These are phyloP conservation scores for Galago senegalensis DNA, from an alignment of 2,797 vertebrate genomes.

Conservation along the genomic window DNA sequence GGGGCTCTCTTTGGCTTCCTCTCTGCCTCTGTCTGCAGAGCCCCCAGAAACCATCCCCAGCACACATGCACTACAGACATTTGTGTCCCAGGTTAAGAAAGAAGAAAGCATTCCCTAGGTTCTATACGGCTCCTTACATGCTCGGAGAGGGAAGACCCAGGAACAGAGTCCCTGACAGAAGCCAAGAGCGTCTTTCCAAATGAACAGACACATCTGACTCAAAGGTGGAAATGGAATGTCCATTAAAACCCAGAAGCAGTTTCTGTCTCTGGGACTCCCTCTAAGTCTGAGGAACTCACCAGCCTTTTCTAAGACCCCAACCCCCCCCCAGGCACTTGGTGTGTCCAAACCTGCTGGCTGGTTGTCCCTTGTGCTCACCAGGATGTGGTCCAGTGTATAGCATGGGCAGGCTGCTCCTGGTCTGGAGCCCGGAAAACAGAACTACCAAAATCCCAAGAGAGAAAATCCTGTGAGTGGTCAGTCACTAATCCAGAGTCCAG, in stretches of 20 bases:
- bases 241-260: background rate
- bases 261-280: background rate
- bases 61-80: rapidly evolving
- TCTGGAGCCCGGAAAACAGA: background rate
- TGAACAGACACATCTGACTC: background rate
- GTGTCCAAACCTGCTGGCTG: background rate
- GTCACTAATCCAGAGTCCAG: background rate
- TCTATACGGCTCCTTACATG: background rate
- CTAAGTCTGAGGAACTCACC: background rate
- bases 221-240: background rate
- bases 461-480: background rate
- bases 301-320: background rate
- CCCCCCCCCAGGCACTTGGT: background rate
- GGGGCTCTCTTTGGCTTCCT: background rate
- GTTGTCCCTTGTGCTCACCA: background rate
- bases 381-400: rapidly evolving
- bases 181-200: background rate
- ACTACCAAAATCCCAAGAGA: background rate
- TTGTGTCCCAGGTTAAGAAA: background rate
- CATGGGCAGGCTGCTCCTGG: background rate
- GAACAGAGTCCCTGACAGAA: background rate
- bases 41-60: background rate
- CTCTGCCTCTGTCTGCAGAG: background rate
- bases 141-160: background rate
- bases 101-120: background rate